Evolutionary conservation across 2,888 invertebrate species (phyloP), one percentile per base, ranked within the genome.

Genomic region (Parascotia fuliginaria): DNA sequence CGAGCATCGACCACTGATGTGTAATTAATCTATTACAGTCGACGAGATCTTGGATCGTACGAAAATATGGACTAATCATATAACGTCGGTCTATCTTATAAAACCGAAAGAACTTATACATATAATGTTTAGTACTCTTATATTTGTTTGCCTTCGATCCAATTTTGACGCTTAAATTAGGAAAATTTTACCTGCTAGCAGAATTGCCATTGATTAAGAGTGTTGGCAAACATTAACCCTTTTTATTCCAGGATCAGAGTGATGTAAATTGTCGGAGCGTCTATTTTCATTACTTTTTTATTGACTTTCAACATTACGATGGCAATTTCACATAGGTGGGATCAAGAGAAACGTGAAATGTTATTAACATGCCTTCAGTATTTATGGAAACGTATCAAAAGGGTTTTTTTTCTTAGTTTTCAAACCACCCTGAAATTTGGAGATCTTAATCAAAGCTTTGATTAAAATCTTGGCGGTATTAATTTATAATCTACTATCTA

Each of bases 381-480:
- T 16, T 6, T 4, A 11, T 7, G 28, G 16, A 28, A 4, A 27
- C 16, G n/a, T 9, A 27, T 16, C 16, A 41, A 36, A 43, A 41
- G 22, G 6, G n/a, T n/a, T n/a, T n/a, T n/a, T n/a, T n/a, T n/a
- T n/a, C n/a, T n/a, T n/a, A n/a, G n/a, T n/a, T n/a, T n/a, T n/a
- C n/a, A n/a, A n/a, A n/a, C n/a, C n/a, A n/a, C n/a, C n/a, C n/a
- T 14, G 41, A 59, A 38, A 36, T 34, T 51, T 47, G 16, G 13
- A 28, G 29, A 15, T 31, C 41, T 53, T 53, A 42, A 39, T 60
- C 29, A 43, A 61, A 43, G n/a, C n/a, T n/a, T n/a, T n/a, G n/a
- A n/a, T n/a, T n/a, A n/a, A n/a, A n/a, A n/a, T n/a, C n/a, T n/a
- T n/a, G n/a, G n/a, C n/a, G n/a, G n/a, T n/a, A n/a, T n/a, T n/a